Conservation (phyloP, 2,888 invertebrate species). For the Tachina lurida region DNA sequence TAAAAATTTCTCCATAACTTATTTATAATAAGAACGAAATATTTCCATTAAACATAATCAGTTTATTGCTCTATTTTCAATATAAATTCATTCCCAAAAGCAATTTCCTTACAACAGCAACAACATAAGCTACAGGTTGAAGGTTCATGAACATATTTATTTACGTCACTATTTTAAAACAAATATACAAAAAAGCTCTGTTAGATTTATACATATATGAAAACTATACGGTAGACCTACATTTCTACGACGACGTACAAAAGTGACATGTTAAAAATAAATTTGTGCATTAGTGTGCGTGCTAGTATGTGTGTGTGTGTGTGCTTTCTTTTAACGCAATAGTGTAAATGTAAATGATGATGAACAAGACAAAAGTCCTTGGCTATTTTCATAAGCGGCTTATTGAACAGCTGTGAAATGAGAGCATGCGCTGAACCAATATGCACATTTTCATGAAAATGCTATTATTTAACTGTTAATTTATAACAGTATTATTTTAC, state of each 20-base stretch:
- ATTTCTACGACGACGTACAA: not conserved
- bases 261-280: conserved; percentile 21
- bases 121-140: conserved; percentile 63
- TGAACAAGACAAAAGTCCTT: conserved; percentile 51
- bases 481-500: conserved; percentile 16
- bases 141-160: conserved; percentile 64
- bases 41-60: not conserved
- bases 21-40: too few species aligned
- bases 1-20: too few species aligned
- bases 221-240: conserved; percentile 29
- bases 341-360: conserved; percentile 37
- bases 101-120: conserved; percentile 35
- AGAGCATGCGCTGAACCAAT: conserved; percentile 43
- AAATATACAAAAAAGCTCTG: conserved; percentile 33
- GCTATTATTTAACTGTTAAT: conserved; percentile 37
- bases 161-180: conserved; percentile 63
- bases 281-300: not conserved
- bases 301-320: not conserved
- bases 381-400: conserved; percentile 60
- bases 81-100: not conserved
- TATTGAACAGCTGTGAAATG: conserved; percentile 57
- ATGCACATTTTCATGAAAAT: not conserved
- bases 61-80: conserved; percentile 5
- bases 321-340: not conserved
- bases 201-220: not conserved